phyloP scores from a whole-genome alignment of 1,140 invertebrate species.

The Drosophila bifasciata region DNA sequence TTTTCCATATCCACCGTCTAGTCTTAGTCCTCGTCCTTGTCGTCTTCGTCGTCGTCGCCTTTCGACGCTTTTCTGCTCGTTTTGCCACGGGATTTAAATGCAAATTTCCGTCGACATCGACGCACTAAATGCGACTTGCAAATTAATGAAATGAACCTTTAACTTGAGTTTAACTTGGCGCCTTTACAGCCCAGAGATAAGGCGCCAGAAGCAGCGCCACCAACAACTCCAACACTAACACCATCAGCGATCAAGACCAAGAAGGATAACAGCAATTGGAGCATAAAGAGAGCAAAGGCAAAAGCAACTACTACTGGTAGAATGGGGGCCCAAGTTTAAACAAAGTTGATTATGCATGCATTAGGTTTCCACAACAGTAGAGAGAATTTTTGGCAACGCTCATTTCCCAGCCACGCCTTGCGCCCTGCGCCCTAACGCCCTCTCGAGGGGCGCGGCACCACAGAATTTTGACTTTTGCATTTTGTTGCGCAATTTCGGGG shows the following conservation, averaged over 20 bases:
- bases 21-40: constrained; percentile 13
- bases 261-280: constrained; percentile 62
- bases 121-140: constrained; percentile 82
- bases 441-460: constrained; percentile 19
- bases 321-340: constrained; percentile 77
- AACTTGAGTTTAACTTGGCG: constrained; percentile 81
- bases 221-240: constrained; percentile 7
- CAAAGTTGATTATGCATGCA: constrained; percentile 83
- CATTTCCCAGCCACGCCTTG: constrained; percentile 67
- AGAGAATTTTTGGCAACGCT: constrained; percentile 76
- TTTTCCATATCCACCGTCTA: constrained; percentile 5
- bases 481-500: constrained; percentile 78
- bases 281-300: constrained; percentile 59
- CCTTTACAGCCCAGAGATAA: constrained; percentile 73
- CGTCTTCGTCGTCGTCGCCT: constrained; percentile 31
- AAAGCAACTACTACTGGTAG: constrained; percentile 47
- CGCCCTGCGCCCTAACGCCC: background rate
- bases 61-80: constrained; percentile 69
- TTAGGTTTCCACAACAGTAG: constrained; percentile 74
- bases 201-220: constrained; percentile 57
- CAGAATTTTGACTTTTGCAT: constrained; percentile 78
- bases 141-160: constrained; percentile 83
- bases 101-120: constrained; percentile 79
- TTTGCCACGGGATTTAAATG: constrained; percentile 80
- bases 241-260: constrained; percentile 5